Evolutionary conservation across 2,797 vertebrate genomes (phyloP).

Genomic region (Psittacula derbiana): DNA sequence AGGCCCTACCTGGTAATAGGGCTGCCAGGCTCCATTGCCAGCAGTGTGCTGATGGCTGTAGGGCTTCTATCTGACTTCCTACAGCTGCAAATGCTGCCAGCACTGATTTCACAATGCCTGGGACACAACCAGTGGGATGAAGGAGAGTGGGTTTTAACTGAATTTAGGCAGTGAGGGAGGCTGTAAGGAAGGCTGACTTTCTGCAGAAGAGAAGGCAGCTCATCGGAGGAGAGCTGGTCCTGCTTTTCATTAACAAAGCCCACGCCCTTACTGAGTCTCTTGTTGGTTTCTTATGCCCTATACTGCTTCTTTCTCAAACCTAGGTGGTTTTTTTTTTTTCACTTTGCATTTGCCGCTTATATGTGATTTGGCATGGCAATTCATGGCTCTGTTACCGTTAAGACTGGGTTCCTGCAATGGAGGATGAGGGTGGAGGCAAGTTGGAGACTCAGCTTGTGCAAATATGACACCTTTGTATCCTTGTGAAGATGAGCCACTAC

Average conservation of each 20-base stretch:
- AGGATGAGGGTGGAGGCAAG: neutral
- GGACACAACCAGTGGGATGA: neutral
- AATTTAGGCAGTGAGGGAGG: neutral
- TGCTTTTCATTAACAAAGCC: neutral
- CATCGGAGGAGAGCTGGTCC: rapidly evolving
- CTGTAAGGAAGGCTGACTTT: neutral
- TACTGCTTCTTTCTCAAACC: neutral
- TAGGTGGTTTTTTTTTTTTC: neutral
- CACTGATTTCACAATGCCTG: conserved; percentile 14
- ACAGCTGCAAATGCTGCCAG: neutral
- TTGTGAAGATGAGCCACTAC: neutral
- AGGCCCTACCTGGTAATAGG: neutral
- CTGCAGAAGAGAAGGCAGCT: neutral
- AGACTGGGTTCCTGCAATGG: neutral
- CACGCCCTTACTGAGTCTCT: neutral
- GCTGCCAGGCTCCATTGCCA: neutral
- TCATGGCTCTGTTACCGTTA: neutral
- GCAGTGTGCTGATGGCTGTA: neutral
- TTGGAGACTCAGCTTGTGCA: neutral
- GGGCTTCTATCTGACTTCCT: conserved; percentile 57
- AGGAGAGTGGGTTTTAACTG: neutral
- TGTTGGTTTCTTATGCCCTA: neutral
- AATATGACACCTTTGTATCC: neutral
- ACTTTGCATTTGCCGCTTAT: neutral
- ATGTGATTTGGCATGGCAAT: neutral